Conservation (phyloP, 1,140 invertebrate species). For the Popillia japonica region DNA sequence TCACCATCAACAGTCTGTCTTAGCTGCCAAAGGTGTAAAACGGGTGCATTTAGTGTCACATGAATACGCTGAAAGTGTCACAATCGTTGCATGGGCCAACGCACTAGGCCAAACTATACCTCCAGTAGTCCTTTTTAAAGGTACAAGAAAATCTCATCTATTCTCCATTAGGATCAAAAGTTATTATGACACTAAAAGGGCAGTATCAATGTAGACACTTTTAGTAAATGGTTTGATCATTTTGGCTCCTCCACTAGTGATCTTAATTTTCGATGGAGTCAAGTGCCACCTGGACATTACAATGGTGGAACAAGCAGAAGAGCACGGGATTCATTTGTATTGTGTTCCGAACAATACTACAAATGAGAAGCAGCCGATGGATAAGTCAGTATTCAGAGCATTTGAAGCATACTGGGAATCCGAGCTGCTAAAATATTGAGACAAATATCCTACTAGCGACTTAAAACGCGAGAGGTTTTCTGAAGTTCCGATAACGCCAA, state of each 20-base stretch:
- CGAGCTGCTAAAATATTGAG: neutral
- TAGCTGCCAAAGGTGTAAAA: conserved; percentile 45
- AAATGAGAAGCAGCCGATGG: neutral
- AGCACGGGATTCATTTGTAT: neutral
- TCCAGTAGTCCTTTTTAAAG: conserved; percentile 52
- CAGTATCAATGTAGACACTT: neutral
- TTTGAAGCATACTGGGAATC: neutral
- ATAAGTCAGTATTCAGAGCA: neutral
- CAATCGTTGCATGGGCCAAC: conserved; percentile 55
- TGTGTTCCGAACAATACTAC: neutral
- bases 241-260: neutral
- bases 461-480: neutral
- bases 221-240: neutral
- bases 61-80: conserved; percentile 54
- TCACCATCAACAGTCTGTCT: conserved; percentile 51
- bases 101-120: conserved; percentile 53
- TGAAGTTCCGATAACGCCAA: neutral
- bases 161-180: neutral
- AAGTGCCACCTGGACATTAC: neutral
- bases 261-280: too few species aligned
- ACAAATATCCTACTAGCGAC: neutral
- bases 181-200: neutral
- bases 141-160: neutral
- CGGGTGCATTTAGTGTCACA: conserved; percentile 48
- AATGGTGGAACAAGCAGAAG: neutral